These are phyloP conservation scores for Siniperca knerii DNA, from an alignment of 2,113 vertebrate species.

Conservation along the genomic window DNA sequence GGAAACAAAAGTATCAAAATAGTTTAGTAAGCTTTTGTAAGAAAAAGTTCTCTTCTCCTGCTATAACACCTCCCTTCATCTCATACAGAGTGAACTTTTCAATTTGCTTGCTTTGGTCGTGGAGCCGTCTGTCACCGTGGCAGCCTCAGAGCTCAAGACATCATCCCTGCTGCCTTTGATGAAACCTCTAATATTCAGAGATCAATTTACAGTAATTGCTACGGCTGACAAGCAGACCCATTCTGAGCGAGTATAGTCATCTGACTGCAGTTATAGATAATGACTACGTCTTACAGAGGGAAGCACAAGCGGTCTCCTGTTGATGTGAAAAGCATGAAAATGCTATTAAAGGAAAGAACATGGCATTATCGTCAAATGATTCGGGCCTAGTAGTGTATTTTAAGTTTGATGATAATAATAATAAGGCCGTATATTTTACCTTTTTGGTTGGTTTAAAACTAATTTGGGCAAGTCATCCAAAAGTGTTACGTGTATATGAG, in stretches of 20 bases:
- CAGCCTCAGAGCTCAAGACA: constrained; percentile 9
- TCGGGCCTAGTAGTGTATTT: not conserved
- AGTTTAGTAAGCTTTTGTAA: not conserved
- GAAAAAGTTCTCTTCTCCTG: not conserved
- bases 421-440: not conserved
- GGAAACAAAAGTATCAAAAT: not conserved
- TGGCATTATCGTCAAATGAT: not conserved
- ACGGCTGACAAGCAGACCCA: constrained; percentile 14
- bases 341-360: not conserved
- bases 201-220: constrained; percentile 53
- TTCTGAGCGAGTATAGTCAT: constrained; percentile 24
- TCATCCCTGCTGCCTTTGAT: constrained; percentile 26
- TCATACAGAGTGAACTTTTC: constrained; percentile 20
- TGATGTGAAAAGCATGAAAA: not conserved
- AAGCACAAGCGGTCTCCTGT: not conserved
- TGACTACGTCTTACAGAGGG: constrained; percentile 3
- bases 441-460: not conserved
- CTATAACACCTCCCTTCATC: not conserved
- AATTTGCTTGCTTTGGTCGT: constrained; percentile 45
- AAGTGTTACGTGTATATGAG: too few species aligned
- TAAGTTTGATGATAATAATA: not conserved
- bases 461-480: not conserved
- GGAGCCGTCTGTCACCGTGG: constrained; percentile 11
- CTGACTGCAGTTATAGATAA: constrained; percentile 32
- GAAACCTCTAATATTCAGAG: constrained; percentile 35